These are phyloP conservation scores for Pogonocherus hispidulus DNA, from an alignment of 2,888 invertebrate species.

Conservation along the genomic window DNA sequence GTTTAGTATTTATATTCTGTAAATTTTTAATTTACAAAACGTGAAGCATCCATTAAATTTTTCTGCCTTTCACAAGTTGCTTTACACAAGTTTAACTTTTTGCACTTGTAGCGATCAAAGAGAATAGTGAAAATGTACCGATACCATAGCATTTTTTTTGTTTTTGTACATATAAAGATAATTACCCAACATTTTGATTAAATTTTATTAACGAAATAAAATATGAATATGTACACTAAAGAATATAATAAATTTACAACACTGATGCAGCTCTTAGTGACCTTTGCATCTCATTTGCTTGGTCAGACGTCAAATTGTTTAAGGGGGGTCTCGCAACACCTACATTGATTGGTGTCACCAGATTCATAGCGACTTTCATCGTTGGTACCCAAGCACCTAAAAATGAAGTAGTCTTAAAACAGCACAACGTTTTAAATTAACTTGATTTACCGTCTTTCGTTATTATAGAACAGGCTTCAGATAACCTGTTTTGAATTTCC, in stretches of 20 bases:
- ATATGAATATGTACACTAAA: slow-evolving; percentile 2
- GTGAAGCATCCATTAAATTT: no score
- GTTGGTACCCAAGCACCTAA: slow-evolving; percentile 78
- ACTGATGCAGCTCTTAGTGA: slow-evolving; percentile 5
- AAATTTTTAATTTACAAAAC: no score
- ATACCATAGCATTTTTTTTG: no score
- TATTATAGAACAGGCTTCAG: slow-evolving; percentile 27
- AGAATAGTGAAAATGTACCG: no score
- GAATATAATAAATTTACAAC: slow-evolving; percentile 2
- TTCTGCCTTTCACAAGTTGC: no score
- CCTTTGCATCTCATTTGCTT: slow-evolving; percentile 7
- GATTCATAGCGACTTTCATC: slow-evolving; percentile 80
- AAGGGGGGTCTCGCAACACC: slow-evolving; percentile 76
- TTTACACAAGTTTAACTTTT: no score
- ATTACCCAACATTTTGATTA: no score
- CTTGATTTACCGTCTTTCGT: slow-evolving; percentile 18
- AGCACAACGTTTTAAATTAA: not conserved
- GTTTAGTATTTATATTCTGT: no score
- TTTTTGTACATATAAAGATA: no score
- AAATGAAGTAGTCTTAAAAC: slow-evolving; percentile 43
- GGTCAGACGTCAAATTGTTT: slow-evolving; percentile 65
- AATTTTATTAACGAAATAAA: slow-evolving; percentile 21
- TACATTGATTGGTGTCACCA: slow-evolving; percentile 73
- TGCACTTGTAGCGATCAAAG: no score
- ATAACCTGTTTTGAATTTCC: slow-evolving; percentile 68